phyloP scores from a whole-genome alignment of 2,797 vertebrate genomes.

The Austrolebias charrua region DNA sequence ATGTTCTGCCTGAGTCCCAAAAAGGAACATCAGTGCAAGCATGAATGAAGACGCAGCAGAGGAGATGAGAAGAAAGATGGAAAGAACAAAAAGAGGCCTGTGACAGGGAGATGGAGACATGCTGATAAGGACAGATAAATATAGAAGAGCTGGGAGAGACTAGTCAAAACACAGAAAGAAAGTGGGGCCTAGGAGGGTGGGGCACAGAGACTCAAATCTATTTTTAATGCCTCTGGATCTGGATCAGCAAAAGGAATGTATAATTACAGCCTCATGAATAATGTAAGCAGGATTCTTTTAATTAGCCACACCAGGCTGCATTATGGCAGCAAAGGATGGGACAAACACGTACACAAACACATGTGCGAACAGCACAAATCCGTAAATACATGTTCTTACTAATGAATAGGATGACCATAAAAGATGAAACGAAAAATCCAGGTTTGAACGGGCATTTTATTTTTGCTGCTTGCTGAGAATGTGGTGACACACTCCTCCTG shows the following conservation, averaged over 20 bases:
- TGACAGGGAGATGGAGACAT: slow-evolving; percentile 46
- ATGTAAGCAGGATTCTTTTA: slow-evolving; percentile 75
- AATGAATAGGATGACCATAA: slow-evolving; percentile 12
- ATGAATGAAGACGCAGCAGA: slow-evolving; percentile 34
- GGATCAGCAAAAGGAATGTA: slow-evolving; percentile 79
- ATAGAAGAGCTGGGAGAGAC: slow-evolving; percentile 40
- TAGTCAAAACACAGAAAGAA: slow-evolving; percentile 67
- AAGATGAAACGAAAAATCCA: neutral
- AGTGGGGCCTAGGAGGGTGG: slow-evolving; percentile 59
- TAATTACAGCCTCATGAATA: slow-evolving; percentile 79
- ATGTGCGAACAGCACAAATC: slow-evolving; percentile 17
- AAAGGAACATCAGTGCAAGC: slow-evolving; percentile 54
- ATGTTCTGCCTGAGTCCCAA: slow-evolving; percentile 60
- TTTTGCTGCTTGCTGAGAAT: slow-evolving; percentile 35
- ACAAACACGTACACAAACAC: slow-evolving; percentile 53
- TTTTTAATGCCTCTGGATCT: slow-evolving; percentile 79
- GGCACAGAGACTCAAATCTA: slow-evolving; percentile 74
- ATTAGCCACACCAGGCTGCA: slow-evolving; percentile 72
- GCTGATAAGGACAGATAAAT: slow-evolving; percentile 44
- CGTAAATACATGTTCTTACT: slow-evolving; percentile 10
- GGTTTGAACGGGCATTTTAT: slow-evolving; percentile 12
- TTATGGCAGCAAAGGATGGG: slow-evolving; percentile 62
- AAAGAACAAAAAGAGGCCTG: slow-evolving; percentile 39
- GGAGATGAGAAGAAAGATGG: slow-evolving; percentile 40
- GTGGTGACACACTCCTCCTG: slow-evolving; percentile 21